Evolutionary conservation across 2,888 invertebrate species (phyloP).

Genomic region (Protodeltote pygarga): DNA sequence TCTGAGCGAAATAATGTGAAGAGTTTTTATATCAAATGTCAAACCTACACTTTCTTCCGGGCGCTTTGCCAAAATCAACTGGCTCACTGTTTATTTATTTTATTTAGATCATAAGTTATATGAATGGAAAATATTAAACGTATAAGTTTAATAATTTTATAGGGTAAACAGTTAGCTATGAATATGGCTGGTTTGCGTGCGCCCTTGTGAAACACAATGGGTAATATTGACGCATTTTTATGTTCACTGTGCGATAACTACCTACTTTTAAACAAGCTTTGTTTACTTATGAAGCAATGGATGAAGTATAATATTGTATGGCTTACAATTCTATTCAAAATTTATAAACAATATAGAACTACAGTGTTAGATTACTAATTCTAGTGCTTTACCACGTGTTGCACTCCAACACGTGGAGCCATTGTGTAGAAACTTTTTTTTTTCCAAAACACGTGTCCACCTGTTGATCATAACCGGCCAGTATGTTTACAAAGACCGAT

Average conservation of each 20-base stretch:
- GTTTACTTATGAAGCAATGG: neutral
- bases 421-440: conserved; percentile 41
- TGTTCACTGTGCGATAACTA: neutral
- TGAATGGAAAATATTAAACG: no score
- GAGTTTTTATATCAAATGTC: no score
- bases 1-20: no score
- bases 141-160: no score
- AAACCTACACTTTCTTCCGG: no score
- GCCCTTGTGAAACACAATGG: no score
- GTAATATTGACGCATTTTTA: conserved; percentile 1
- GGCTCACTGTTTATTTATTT: no score
- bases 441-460: conserved; percentile 47
- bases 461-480: conserved; percentile 31
- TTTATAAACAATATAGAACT: conserved; percentile 22
- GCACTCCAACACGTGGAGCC: conserved; percentile 24
- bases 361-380: conserved; percentile 3
- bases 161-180: no score
- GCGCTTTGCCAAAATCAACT: no score
- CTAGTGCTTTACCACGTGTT: conserved; percentile 8
- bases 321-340: conserved; percentile 5
- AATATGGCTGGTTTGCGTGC: no score
- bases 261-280: neutral
- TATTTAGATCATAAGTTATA: no score
- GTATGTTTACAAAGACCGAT: conserved; percentile 55
- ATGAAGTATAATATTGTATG: neutral